Base-by-base conservation (phyloP, 2,113 vertebrate genomes). In the Panthera tigris region DNA sequence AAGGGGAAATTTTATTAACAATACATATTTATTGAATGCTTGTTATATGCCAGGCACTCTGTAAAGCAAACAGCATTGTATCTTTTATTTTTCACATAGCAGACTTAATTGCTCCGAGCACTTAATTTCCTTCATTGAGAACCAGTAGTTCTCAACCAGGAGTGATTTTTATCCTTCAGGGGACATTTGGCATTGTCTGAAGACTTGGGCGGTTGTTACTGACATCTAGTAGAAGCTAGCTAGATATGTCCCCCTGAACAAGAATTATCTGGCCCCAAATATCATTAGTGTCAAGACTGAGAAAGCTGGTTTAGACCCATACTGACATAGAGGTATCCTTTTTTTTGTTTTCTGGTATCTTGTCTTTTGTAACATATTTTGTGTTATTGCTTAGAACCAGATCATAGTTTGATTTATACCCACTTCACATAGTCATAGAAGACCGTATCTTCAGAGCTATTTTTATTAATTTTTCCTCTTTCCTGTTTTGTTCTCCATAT, bases 401-500 rank as follows among this genome's bases (percentile, higher is more conserved):
- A 25, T 80, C 15, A 55, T 92, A 48, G 63, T 95, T 91, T 94
- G 79, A 50, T 73, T 74, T 81, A 31, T 82, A 87, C 41, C 7
- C 86, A 81, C 12, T 81, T 96, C 33, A 52, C 36, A 41, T 92
- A 89, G 29, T 94, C 41, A 68, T 19, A 65, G 80, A 89, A 95
- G 79, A 95, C 39, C 14, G 41, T 91, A 68, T 87, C 18, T 16
- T 45, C 78, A 88, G 73, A 91, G 52, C 25, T 87, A 1, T 66
- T 96, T 94, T 83, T 92, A 91, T 10, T 52, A 69, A 4, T 36
- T 85, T 90, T 94, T 90, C 31, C 29, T 29, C 9, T 78, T 80
- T 83, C 5, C 9, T 91, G 2, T 88, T 96, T 82, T 93, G 45
- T 15, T 90, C 18, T 89, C 1, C 83, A 0, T 57, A 45, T 66